These are phyloP conservation scores for Hyles euphorbiae DNA, from an alignment of 1,140 invertebrate genomes.

Conservation along the genomic window DNA sequence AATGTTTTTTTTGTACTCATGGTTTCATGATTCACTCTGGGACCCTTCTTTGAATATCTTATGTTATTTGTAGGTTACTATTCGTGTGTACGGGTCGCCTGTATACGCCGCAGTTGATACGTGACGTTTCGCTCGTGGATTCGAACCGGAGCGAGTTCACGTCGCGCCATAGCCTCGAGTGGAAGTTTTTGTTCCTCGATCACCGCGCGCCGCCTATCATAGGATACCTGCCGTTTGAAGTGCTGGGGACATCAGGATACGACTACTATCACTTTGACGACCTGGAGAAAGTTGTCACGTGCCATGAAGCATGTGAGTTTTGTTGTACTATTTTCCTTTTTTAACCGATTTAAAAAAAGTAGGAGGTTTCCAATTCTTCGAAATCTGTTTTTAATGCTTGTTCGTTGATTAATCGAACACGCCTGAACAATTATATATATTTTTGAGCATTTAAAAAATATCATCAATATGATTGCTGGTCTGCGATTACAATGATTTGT, in stretches of 20 bases:
- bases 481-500: too few species aligned
- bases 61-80: slow-evolving; percentile 75
- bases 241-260: slow-evolving; percentile 95
- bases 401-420: too few species aligned
- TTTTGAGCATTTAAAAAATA: too few species aligned
- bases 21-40: too few species aligned
- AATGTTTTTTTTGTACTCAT: too few species aligned
- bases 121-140: slow-evolving; percentile 90
- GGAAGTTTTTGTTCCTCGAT: slow-evolving; percentile 97
- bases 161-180: slow-evolving; percentile 94
- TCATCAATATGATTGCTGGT: too few species aligned
- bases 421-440: too few species aligned
- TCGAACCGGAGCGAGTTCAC: slow-evolving; percentile 91
- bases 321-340: neutral
- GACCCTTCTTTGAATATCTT: neutral
- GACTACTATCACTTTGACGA: slow-evolving; percentile 98
- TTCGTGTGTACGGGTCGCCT: slow-evolving; percentile 91
- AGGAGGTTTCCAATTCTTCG: too few species aligned
- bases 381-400: too few species aligned
- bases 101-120: slow-evolving; percentile 88
- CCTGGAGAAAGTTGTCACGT: slow-evolving; percentile 89
- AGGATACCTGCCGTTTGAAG: slow-evolving; percentile 95
- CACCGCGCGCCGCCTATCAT: slow-evolving; percentile 95
- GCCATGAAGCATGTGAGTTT: slow-evolving; percentile 90
- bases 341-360: too few species aligned